Conservation (phyloP, 2,888 invertebrate genomes). For the Polylopha cassiicola region DNA sequence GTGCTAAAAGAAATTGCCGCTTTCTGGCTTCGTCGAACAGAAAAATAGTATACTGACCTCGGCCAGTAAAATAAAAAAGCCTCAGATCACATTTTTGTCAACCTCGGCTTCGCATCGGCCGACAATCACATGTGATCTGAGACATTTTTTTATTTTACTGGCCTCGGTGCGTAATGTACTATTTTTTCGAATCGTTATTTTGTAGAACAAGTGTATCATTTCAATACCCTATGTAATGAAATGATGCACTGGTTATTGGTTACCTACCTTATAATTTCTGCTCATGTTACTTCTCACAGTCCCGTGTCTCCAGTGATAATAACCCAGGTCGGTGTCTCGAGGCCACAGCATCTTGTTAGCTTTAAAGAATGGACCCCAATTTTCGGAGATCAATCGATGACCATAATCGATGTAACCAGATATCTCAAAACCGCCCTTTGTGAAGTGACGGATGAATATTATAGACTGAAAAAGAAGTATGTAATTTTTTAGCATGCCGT, state of each 20-base stretch:
- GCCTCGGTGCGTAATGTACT: no score
- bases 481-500: no score
- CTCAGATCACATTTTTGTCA: no score
- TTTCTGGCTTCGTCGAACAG: no score
- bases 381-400: conserved; percentile 81
- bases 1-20: no score
- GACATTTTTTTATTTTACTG: no score
- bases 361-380: conserved; percentile 87
- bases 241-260: background rate
- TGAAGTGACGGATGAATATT: conserved; percentile 84
- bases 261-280: conserved; percentile 83
- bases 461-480: conserved; percentile 81
- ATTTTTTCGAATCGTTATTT: no score
- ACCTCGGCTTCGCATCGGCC: no score
- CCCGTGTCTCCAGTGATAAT: conserved; percentile 86
- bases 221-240: background rate
- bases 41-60: no score
- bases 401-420: conserved; percentile 92
- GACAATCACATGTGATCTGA: no score
- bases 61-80: no score
- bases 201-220: no score
- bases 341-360: conserved; percentile 81
- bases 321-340: conserved; percentile 82
- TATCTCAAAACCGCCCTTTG: conserved; percentile 84
- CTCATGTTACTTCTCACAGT: conserved; percentile 83